Conservation (phyloP, 1,140 invertebrate genomes). For the Ceratosolen fusciceps region DNA sequence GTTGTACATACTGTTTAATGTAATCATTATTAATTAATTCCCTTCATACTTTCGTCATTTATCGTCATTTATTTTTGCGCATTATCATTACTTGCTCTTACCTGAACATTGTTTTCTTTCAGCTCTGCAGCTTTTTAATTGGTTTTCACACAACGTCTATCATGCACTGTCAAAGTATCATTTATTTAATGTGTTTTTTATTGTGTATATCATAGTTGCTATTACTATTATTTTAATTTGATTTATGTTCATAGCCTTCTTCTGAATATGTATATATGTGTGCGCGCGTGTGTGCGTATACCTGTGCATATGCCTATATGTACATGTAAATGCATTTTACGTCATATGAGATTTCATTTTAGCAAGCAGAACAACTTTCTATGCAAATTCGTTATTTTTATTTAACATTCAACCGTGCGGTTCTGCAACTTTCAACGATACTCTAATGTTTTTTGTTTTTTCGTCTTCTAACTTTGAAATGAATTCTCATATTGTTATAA, state of each 20-base stretch:
- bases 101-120: slow-evolving; percentile 26
- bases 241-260: background rate
- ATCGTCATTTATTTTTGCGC: slow-evolving; percentile 11
- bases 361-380: too few relatives aligned
- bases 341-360: too few relatives aligned
- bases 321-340: background rate
- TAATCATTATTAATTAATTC: background rate
- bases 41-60: slow-evolving; percentile 16
- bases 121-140: slow-evolving; percentile 31
- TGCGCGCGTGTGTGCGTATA: too few relatives aligned
- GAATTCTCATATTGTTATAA: too few relatives aligned
- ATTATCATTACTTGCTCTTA: slow-evolving; percentile 15
- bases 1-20: background rate
- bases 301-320: background rate
- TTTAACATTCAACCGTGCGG: too few relatives aligned
- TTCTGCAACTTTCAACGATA: too few relatives aligned
- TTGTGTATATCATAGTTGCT: slow-evolving; percentile 7
- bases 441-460: too few relatives aligned
- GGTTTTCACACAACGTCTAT: slow-evolving; percentile 12
- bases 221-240: background rate
- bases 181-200: slow-evolving; percentile 22
- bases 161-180: slow-evolving; percentile 33
- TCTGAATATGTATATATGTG: background rate
- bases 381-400: too few relatives aligned
- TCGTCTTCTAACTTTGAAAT: too few relatives aligned